Evolutionary conservation across 2,113 vertebrate species (phyloP), one percentile per base, ranked within the genome.

Genomic region (Sula dactylatra): DNA sequence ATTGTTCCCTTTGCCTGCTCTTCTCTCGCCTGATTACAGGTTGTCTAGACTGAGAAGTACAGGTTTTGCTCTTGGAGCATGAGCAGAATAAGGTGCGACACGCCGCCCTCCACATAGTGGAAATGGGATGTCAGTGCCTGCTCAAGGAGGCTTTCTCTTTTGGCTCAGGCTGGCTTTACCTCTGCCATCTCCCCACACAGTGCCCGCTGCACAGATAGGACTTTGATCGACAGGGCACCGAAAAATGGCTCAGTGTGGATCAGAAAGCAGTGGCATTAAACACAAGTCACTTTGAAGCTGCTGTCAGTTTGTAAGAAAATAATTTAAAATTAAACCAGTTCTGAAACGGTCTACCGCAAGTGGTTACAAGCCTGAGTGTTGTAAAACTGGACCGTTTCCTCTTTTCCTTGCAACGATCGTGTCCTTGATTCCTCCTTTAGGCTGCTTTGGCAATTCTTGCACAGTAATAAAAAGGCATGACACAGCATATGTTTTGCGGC

Each of bases 371-470:
- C 72, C 83, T 47, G n/a, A 9, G 78, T 94, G 93, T 93, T 94
- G 92, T 97, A 97, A 97, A 97, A 97, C 91, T 96, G 93, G 82
- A 66, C 87, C 1, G 16, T 97, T 97, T 97, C 97, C 97, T 97
- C 97, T 97, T 97, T 93, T 96, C 91, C 87, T 96, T 27, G 4
- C 94, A 96, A 94, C 59, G 79, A 97, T 83, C 19, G 0, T 93
- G 97, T 93, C 97, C 97, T 97, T 95, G 88, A 91, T 88, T 93
- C 77, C 74, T 97, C 94, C 96, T 97, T 96, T 94, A 97, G 93
- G 88, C 80, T 95, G 94, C 84, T 82, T 84, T 94, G 94, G 93
- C 94, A 96, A 82, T 96, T 96, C 89, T 93, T 91, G 74, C 58
- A 81, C 76, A 83, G 80, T 38, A 94, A 96, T 92, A 96, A 96